Conservation (phyloP, 2,797 vertebrate genomes). For the Molossus alvarezi region DNA sequence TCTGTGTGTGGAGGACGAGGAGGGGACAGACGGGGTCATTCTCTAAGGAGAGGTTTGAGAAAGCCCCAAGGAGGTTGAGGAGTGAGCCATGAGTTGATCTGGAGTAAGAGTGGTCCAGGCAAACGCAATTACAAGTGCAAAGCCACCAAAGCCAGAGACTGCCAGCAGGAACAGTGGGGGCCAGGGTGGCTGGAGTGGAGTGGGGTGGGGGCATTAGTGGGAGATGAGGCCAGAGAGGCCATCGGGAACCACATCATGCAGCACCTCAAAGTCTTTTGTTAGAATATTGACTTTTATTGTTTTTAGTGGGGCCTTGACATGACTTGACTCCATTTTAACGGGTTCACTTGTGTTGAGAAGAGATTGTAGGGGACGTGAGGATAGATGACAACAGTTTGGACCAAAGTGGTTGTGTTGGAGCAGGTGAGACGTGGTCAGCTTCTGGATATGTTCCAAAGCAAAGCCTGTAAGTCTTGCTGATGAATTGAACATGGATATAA, state of each 20-base stretch:
- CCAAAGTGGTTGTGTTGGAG: background rate
- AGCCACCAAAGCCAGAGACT: background rate
- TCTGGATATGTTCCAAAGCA: background rate
- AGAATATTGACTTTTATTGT: background rate
- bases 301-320: background rate
- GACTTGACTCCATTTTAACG: slow-evolving; percentile 8
- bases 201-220: background rate
- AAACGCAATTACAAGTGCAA: background rate
- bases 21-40: no score
- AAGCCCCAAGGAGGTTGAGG: background rate
- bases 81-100: background rate
- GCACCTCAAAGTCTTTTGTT: background rate
- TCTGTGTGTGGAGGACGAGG: fast-evolving
- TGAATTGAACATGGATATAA: background rate
- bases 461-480: background rate
- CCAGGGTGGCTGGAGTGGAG: background rate
- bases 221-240: background rate
- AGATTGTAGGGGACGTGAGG: background rate
- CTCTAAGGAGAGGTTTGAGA: background rate
- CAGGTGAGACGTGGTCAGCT: background rate
- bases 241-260: no score
- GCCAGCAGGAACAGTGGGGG: background rate
- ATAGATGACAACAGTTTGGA: background rate
- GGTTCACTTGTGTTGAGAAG: background rate
- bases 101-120: background rate